Conservation (phyloP, 2,797 vertebrate species). For the Notoglanidium macrostoma region DNA sequence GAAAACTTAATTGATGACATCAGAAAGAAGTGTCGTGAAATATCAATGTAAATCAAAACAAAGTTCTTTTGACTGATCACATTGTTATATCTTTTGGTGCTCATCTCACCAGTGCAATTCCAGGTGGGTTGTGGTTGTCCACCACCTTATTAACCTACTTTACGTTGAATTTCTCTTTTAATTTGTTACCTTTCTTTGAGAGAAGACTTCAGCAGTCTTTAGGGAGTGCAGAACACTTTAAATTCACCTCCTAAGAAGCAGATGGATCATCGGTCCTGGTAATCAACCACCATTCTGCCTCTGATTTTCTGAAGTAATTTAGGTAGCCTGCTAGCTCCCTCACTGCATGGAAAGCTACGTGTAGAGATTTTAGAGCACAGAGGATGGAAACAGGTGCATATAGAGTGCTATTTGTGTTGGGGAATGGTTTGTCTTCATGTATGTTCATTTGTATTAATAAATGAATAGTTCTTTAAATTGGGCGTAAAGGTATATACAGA, state of each 20-base stretch:
- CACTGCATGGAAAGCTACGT: not conserved
- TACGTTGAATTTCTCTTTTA: not conserved
- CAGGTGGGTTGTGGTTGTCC: not conserved
- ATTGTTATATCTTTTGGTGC: not conserved
- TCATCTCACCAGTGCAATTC: not conserved
- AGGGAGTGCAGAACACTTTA: not conserved
- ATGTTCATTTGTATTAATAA: not conserved
- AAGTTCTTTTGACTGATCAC: not conserved
- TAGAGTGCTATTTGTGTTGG: not conserved
- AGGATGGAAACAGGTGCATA: not conserved
- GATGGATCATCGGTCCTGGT: not conserved
- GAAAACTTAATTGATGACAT: not conserved
- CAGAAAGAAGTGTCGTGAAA: not conserved
- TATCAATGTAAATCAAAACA: not conserved
- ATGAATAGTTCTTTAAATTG: not conserved
- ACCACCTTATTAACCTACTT: too few species aligned
- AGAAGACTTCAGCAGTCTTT: not conserved
- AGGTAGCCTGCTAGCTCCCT: not conserved
- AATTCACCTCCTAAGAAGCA: not conserved
- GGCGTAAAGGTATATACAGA: not conserved
- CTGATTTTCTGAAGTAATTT: not conserved
- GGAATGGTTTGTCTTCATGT: not conserved
- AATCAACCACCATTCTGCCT: constrained; percentile 11
- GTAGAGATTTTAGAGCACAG: not conserved
- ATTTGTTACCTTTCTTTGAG: not conserved